Conservation (phyloP, 2,888 invertebrate genomes). For the Ennomos fuscantarius region DNA sequence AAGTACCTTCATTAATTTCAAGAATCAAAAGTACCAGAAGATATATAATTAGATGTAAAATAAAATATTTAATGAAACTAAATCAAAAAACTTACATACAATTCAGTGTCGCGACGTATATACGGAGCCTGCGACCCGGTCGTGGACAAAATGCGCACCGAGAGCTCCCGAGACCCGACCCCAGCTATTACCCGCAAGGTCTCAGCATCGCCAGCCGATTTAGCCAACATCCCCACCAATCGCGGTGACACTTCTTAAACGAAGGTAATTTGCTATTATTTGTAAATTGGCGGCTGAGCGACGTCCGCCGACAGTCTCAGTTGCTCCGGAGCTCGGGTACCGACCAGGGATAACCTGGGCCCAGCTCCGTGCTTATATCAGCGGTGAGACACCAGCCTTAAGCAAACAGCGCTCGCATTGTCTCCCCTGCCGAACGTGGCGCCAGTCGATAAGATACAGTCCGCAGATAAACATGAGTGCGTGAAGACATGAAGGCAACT, state of each 20-base stretch:
- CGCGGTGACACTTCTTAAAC: constrained; percentile 83
- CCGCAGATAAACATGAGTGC: constrained; percentile 68
- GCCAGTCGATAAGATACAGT: constrained; percentile 80
- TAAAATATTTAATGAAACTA: constrained; percentile 27
- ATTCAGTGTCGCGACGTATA: constrained; percentile 50
- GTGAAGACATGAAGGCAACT: constrained; percentile 69
- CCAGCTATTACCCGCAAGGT: constrained; percentile 81
- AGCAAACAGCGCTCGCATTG: constrained; percentile 69
- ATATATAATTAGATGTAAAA: background rate
- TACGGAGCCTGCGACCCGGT: constrained; percentile 63
- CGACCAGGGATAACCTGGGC: constrained; percentile 59
- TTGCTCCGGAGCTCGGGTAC: constrained; percentile 70
- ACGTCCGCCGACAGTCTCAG: constrained; percentile 76
- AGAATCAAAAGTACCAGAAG: too few species aligned
- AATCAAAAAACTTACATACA: constrained; percentile 55
- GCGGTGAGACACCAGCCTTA: constrained; percentile 55
- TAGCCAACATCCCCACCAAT: constrained; percentile 82
- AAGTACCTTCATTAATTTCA: too few species aligned
- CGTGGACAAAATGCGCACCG: constrained; percentile 65
- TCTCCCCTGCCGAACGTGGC: constrained; percentile 60
- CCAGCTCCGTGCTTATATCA: constrained; percentile 54
- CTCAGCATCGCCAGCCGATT: constrained; percentile 80
- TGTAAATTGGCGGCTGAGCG: constrained; percentile 81
- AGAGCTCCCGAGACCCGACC: constrained; percentile 68
- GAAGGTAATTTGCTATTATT: constrained; percentile 84